Base-by-base conservation (phyloP, 2,797 vertebrate genomes). In the Coccyzus lansbergi region DNA sequence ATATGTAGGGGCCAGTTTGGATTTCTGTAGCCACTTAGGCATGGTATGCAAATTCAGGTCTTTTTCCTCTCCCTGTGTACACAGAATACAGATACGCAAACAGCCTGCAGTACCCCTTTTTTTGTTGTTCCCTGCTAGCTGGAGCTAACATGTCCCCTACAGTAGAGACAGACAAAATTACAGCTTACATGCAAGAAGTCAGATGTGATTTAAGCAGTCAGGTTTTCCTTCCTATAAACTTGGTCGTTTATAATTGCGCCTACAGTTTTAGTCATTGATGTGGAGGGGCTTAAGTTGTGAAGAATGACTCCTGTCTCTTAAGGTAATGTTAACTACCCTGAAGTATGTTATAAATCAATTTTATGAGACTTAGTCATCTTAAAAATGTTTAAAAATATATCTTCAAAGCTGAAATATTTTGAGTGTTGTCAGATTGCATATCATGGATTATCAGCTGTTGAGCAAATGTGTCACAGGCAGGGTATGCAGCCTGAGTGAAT, bases 381-480 rank as follows among this genome's bases (percentile, higher is more conserved):
- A 63, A 90, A 81, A 78, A 58, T 49, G 5, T 51, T 87, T 68
- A 58, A 64, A 92, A 93, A 64, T 70, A 9, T 4, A 3, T 87
- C 36, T 82, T 88, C 64, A 80, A 75, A 77, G 78, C 49, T 55
- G 49, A 89, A 87, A 69, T 80, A 64, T 42, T 93, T 93, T 40
- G 26, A 33, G 11, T 46, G 46, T 68, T 87, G 88, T 94, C 68
- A 65, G 64, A 34, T 77, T 68, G 14, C 48, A 51, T 94, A 78
- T 93, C 5, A 1, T 20, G 53, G 71, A 71, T 70, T 90, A 29
- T 76, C 60, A 79, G 38, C 81, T 90, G 89, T 83, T 67, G 85
- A 78, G 89, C 40, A 80, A 60, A 60, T 46, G 46, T 36, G 64
- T 85, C 81, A 28, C 55, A 81, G 85, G 87, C 3, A 3, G 82